A percentile compares a stretch with the other conserved stretches of the same genome.
phyloP scores from a whole-genome alignment of 2,797 vertebrate species.

The Mus minutoides region DNA sequence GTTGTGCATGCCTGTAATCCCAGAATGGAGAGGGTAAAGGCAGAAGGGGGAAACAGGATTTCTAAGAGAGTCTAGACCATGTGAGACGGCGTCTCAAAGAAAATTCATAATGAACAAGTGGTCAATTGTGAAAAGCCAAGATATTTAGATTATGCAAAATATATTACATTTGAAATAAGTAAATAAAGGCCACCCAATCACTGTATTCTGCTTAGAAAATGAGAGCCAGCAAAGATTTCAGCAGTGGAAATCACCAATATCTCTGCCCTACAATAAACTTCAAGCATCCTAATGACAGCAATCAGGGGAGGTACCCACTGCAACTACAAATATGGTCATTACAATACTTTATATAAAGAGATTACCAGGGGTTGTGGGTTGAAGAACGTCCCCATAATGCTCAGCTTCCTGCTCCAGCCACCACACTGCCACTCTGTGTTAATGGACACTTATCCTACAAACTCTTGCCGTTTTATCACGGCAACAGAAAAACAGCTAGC shows the following conservation, averaged over 20 bases:
- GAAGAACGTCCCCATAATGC: background rate
- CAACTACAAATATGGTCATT: slow-evolving; percentile 1
- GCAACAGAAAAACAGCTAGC: background rate
- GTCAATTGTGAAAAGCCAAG: slow-evolving; percentile 17
- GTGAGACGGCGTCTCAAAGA: background rate
- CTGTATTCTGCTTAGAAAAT: background rate
- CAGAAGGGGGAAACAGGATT: too few relatives aligned
- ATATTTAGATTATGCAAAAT: slow-evolving; percentile 44
- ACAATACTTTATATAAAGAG: background rate
- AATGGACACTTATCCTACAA: background rate
- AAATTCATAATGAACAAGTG: background rate
- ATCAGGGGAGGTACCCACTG: background rate
- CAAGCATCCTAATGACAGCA: background rate
- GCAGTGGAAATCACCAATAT: background rate
- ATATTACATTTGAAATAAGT: slow-evolving; percentile 6
- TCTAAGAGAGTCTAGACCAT: background rate
- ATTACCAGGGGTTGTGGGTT: background rate
- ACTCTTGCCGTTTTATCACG: background rate
- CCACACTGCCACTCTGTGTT: background rate
- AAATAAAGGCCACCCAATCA: background rate
- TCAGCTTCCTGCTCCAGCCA: background rate
- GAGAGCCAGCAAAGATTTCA: background rate
- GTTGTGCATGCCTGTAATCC: background rate
- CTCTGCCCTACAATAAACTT: background rate
- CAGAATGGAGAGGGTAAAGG: background rate